These are phyloP conservation scores for Rhinella marina DNA, from an alignment of 2,797 vertebrate genomes.

Conservation along the genomic window DNA sequence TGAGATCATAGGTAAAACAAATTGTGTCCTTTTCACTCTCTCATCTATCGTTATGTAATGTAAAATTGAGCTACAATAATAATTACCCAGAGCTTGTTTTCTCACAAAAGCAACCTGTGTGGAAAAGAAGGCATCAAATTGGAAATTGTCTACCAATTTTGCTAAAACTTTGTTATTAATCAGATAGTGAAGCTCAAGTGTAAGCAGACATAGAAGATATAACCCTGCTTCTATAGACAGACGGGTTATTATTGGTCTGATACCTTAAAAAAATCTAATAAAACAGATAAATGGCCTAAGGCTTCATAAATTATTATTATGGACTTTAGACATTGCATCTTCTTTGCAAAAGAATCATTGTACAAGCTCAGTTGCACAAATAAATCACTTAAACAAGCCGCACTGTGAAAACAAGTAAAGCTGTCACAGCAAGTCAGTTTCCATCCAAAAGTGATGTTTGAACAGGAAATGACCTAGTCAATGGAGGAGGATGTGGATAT, in stretches of 20 bases:
- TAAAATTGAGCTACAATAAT: no score
- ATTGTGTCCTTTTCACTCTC: no score
- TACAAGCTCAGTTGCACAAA: neutral
- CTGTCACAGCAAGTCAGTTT: slow-evolving; percentile 6
- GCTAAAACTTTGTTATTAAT: neutral
- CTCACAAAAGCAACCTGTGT: neutral
- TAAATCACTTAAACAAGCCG: slow-evolving; percentile 4
- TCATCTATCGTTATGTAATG: no score
- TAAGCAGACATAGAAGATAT: neutral
- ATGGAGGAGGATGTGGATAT: neutral
- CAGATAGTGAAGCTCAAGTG: neutral
- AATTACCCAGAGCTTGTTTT: neutral
- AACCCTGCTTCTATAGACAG: neutral
- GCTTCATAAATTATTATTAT: neutral
- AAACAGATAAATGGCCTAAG: neutral
- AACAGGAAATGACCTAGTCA: slow-evolving; percentile 14
- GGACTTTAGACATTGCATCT: neutral
- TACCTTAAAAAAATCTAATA: neutral
- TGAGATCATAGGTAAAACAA: no score
- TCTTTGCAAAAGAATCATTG: slow-evolving; percentile 11
- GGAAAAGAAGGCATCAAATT: neutral
- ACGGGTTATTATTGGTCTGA: neutral
- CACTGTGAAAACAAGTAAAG: slow-evolving; percentile 19
- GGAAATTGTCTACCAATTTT: neutral
- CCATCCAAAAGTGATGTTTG: slow-evolving; percentile 7